Percentiles rank a stretch among this genome's conserved stretches.
phyloP scores from a whole-genome alignment of 2,797 vertebrate species.

The Kryptopterus vitreolus region DNA sequence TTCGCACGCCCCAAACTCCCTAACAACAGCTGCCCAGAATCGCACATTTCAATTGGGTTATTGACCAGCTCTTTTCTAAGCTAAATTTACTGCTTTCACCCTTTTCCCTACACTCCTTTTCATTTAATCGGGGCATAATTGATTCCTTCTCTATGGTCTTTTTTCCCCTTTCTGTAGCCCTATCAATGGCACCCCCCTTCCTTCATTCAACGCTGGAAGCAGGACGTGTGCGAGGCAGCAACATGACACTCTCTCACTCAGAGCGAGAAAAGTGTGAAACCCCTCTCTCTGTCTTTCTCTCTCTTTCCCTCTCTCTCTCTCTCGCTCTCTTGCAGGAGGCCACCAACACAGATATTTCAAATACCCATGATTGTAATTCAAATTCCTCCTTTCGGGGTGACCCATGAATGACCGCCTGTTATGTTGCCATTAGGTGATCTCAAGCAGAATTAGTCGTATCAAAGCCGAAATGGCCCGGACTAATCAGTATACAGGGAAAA shows the following conservation, averaged over 20 bases:
- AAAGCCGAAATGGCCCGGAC: constrained; percentile 14
- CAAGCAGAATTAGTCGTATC: constrained; percentile 9
- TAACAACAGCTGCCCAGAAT: constrained; percentile 43
- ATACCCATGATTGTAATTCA: constrained; percentile 42
- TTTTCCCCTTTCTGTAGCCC: constrained; percentile 14
- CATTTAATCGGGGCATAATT: constrained; percentile 49
- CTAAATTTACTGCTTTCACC: constrained; percentile 50
- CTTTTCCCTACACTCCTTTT: constrained; percentile 36
- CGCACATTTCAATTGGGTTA: constrained; percentile 52
- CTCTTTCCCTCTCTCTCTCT: neutral
- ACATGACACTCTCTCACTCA: constrained; percentile 1
- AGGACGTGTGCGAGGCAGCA: constrained; percentile 22
- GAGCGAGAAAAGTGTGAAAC: neutral
- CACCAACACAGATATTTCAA: constrained; percentile 43
- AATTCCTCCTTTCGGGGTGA: constrained; percentile 29
- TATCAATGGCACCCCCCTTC: constrained; percentile 9
- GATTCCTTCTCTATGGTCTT: constrained; percentile 44
- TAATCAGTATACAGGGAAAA: constrained; percentile 50
- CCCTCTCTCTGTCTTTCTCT: constrained; percentile 5
- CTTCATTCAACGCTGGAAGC: constrained; percentile 31
- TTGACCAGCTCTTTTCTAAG: constrained; percentile 43
- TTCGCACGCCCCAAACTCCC: constrained; percentile 12
- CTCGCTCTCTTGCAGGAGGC: neutral
- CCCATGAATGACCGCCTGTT: constrained; percentile 30
- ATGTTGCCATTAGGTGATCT: constrained; percentile 31